These are phyloP conservation scores for Papilio glaucus DNA, from an alignment of 1,140 invertebrate species.

Conservation along the genomic window DNA sequence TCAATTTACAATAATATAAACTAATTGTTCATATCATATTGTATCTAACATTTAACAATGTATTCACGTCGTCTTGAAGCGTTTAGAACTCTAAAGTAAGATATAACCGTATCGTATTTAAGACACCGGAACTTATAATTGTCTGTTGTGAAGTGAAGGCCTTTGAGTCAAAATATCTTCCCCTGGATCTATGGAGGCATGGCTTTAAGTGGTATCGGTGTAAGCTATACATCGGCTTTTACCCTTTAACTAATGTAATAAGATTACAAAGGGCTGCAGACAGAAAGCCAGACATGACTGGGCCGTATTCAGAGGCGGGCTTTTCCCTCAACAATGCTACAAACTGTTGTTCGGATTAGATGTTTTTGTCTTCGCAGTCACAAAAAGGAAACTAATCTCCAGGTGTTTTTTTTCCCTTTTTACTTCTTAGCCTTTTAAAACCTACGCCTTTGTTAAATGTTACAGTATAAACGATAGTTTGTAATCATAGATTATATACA, in stretches of 20 bases:
- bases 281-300: constrained; percentile 54
- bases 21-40: background rate
- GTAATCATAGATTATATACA: too few species aligned
- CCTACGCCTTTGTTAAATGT: too few species aligned
- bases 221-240: constrained; percentile 71
- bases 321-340: constrained; percentile 20
- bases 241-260: constrained; percentile 81
- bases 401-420: background rate
- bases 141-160: constrained; percentile 21
- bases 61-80: background rate
- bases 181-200: constrained; percentile 41
- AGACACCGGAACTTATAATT: constrained; percentile 32
- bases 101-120: constrained; percentile 22
- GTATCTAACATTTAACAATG: background rate
- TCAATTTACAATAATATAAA: too few species aligned
- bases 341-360: constrained; percentile 15
- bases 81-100: background rate
- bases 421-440: constrained; percentile 7
- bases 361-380: background rate
- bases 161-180: constrained; percentile 39
- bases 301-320: constrained; percentile 45
- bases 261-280: constrained; percentile 77
- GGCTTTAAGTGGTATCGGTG: constrained; percentile 65
- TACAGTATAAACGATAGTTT: too few species aligned
- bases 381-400: constrained; percentile 12